These are phyloP conservation scores for Lycia hirtaria DNA, from an alignment of 2,888 invertebrate genomes.

Conservation along the genomic window DNA sequence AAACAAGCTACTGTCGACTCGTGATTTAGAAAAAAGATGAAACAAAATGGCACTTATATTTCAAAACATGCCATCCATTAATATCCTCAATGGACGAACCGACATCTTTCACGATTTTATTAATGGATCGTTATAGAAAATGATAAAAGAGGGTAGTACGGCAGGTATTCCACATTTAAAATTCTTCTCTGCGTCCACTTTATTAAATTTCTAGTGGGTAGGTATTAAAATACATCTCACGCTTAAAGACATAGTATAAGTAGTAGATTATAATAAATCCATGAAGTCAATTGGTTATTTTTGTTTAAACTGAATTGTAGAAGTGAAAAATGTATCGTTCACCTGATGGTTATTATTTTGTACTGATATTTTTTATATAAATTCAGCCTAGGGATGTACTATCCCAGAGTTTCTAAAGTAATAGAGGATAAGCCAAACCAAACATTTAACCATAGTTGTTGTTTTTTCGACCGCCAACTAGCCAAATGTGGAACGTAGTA, in stretches of 20 bases:
- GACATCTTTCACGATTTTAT: constrained; percentile 2
- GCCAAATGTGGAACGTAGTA: too few species aligned
- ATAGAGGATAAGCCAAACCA: too few species aligned
- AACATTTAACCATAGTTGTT: too few species aligned
- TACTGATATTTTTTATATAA: too few species aligned
- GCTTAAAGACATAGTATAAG: too few species aligned
- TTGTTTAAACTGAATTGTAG: too few species aligned
- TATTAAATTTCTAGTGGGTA: constrained; percentile 15
- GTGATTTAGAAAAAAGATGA: not conserved
- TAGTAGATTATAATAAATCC: not conserved
- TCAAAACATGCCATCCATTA: constrained; percentile 5
- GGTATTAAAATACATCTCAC: too few species aligned
- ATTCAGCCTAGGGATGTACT: too few species aligned
- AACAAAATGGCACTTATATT: not conserved
- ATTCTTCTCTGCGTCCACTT: constrained; percentile 12
- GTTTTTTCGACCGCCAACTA: too few species aligned
- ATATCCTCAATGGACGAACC: constrained; percentile 5
- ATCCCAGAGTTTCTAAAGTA: too few species aligned
- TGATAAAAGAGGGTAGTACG: constrained; percentile 6
- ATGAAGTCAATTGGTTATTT: not conserved
- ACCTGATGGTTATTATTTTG: too few species aligned
- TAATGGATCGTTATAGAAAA: constrained; percentile 5
- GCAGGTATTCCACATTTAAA: constrained; percentile 16
- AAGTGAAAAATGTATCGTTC: too few species aligned
- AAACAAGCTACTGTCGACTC: not conserved